These are phyloP conservation scores for Carterocephalus palaemon DNA, from an alignment of 2,888 invertebrate species.

Conservation along the genomic window DNA sequence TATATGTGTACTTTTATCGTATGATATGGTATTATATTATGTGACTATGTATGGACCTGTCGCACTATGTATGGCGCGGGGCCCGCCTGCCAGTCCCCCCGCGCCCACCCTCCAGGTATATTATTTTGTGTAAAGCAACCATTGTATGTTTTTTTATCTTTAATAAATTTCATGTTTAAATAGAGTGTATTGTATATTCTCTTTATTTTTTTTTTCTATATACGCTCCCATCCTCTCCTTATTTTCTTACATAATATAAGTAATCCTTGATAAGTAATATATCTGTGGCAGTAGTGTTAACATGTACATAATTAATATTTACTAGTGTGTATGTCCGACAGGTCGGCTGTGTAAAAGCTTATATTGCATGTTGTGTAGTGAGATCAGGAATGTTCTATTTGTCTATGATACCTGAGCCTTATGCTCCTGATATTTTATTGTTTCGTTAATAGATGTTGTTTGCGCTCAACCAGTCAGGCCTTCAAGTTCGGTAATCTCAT, in stretches of 20 bases:
- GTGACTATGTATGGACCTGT: conserved; percentile 74
- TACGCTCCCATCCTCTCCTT: conserved; percentile 63
- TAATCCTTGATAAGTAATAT: conserved; percentile 54
- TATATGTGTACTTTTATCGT: conserved; percentile 75
- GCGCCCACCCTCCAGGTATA: conserved; percentile 70
- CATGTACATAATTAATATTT: conserved; percentile 60
- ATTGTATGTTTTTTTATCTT: conserved; percentile 77
- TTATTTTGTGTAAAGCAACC: conserved; percentile 77
- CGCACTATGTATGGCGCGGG: conserved; percentile 60
- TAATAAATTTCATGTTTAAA: conserved; percentile 79
- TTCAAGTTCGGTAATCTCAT: conserved; percentile 47
- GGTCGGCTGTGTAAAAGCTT: conserved; percentile 65
- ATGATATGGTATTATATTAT: conserved; percentile 76
- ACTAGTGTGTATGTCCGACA: conserved; percentile 60
- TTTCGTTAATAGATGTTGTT: conserved; percentile 45
- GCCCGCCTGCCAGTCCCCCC: conserved; percentile 50
- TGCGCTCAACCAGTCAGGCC: conserved; percentile 54
- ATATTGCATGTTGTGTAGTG: conserved; percentile 74
- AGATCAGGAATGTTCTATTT: conserved; percentile 65
- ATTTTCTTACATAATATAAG: conserved; percentile 65
- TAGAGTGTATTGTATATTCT: conserved; percentile 77
- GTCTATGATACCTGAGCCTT: conserved; percentile 67
- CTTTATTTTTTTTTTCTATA: conserved; percentile 75
- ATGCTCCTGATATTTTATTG: conserved; percentile 61
- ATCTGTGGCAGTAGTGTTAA: conserved; percentile 74